These are phyloP conservation scores for Antheraea mylitta DNA, from an alignment of 1,140 invertebrate species.

Conservation along the genomic window DNA sequence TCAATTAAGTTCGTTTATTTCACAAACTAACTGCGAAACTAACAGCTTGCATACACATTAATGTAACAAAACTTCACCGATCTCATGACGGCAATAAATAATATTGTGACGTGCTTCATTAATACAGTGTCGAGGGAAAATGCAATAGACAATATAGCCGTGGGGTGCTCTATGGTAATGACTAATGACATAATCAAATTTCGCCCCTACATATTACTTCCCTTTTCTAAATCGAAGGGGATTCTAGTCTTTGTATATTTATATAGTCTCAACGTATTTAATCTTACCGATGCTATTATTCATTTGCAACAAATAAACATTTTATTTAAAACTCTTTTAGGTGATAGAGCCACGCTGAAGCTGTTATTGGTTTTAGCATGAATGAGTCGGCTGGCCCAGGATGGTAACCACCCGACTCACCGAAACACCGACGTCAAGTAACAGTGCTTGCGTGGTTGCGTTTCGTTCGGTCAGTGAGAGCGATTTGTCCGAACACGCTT, in stretches of 20 bases:
- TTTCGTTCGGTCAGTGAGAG: too few species aligned
- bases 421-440: too few species aligned
- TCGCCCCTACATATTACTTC: constrained; percentile 16
- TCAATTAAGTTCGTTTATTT: not conserved
- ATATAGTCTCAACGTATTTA: not conserved
- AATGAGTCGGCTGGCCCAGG: too few species aligned
- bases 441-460: too few species aligned
- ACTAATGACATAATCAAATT: constrained; percentile 60
- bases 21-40: not conserved
- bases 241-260: not conserved
- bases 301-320: not conserved
- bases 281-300: not conserved
- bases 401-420: too few species aligned
- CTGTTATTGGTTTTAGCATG: too few species aligned
- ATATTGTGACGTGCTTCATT: constrained; percentile 28
- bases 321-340: too few species aligned
- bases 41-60: not conserved
- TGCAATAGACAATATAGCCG: constrained; percentile 23
- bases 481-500: too few species aligned
- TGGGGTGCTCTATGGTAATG: constrained; percentile 35
- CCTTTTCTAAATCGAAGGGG: constrained; percentile 39
- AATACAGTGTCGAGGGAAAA: constrained; percentile 21
- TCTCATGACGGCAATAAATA: constrained; percentile 18
- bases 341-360: too few species aligned
- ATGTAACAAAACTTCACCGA: not conserved